A percentile compares a stretch with the other conserved stretches of the same genome.
These are phyloP conservation scores for Cantharis flavilabris DNA, from an alignment of 2,888 invertebrate species.

Conservation along the genomic window DNA sequence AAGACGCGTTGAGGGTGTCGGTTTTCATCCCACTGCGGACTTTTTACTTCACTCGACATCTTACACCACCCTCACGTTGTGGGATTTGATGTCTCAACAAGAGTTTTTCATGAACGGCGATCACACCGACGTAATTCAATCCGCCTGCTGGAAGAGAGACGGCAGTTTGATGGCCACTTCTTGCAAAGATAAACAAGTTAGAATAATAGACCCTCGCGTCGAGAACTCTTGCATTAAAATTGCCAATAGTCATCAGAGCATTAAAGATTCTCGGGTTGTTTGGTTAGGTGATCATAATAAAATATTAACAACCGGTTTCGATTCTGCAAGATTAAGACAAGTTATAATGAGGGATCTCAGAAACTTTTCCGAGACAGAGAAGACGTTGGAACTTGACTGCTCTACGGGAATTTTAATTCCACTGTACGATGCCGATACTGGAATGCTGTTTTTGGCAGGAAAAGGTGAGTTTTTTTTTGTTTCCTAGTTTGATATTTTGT, in stretches of 20 bases:
- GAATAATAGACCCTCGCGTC: constrained; percentile 82
- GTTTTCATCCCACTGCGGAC: constrained; percentile 91
- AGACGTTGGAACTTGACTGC: constrained; percentile 80
- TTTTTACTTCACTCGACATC: constrained; percentile 87
- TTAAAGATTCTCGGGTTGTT: constrained; percentile 88
- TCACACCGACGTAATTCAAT: constrained; percentile 87
- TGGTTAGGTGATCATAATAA: constrained; percentile 87
- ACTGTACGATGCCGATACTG: constrained; percentile 89
- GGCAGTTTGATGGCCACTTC: constrained; percentile 83
- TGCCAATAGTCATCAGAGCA: constrained; percentile 83
- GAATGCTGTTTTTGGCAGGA: constrained; percentile 93
- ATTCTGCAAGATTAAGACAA: constrained; percentile 83
- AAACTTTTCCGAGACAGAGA: constrained; percentile 76
- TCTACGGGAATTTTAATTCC: constrained; percentile 92
- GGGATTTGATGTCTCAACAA: constrained; percentile 84
- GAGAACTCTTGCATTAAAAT: constrained; percentile 64
- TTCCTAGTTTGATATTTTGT: neutral
- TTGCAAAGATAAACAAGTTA: constrained; percentile 88
- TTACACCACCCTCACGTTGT: constrained; percentile 78
- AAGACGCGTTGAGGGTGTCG: constrained; percentile 84
- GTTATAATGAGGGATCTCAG: constrained; percentile 87
- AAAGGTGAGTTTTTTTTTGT: constrained; percentile 63
- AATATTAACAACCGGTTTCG: constrained; percentile 89
- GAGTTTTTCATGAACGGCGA: constrained; percentile 72
- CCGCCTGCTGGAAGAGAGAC: constrained; percentile 88